Base-by-base conservation (phyloP, 2,797 vertebrate genomes). In the Ispidina lecontei region DNA sequence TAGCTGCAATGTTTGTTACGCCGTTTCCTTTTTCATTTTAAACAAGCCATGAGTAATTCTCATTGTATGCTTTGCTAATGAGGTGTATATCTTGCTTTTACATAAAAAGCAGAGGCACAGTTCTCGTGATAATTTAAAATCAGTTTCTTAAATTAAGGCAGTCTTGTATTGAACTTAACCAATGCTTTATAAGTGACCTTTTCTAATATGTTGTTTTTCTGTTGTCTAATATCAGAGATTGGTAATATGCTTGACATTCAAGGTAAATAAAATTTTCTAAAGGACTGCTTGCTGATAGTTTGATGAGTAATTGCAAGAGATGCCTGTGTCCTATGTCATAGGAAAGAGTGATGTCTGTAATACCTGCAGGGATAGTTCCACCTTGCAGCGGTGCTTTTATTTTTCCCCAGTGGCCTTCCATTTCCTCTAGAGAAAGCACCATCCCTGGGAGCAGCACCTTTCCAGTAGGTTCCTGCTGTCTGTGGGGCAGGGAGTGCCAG, bases 211-310 rank as follows among this genome's bases (percentile, higher is more conserved):
- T 88, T 69, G 59, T 93, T 91, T 90, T 96, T 80, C 64, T 89
- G 37, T 96, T 94, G 87, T 94, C 39, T 95, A 13, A 70, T 96
- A 70, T 92, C 81, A 83, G 89, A 89, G 78, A 74, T 91, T 93
- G 94, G 70, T 94, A 84, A 94, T 77, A 71, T 94, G 94, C 91
- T 97, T 97, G 84, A 97, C 87, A 93, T 96, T 97, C 94, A 95
- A 95, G 96, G 94, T 94, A 84, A 91, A 98, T 97, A 97, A 97
- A 97, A 77, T 95, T 95, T 95, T 95, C 35, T 96, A 94, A 59
- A 95, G 71, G 87, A 60, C 25, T 91, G 29, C 79, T 90, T 37
- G 37, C 37, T 37, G 64, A 15, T 58, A 52, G 55, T 87, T 77
- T 90, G 55, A 19, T 79, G 60, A 90, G 26, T 9, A 5, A 68